A percentile compares a stretch with the other conserved stretches of the same genome.
phyloP scores from a whole-genome alignment of 2,113 vertebrate species.

The Elephas maximus region DNA sequence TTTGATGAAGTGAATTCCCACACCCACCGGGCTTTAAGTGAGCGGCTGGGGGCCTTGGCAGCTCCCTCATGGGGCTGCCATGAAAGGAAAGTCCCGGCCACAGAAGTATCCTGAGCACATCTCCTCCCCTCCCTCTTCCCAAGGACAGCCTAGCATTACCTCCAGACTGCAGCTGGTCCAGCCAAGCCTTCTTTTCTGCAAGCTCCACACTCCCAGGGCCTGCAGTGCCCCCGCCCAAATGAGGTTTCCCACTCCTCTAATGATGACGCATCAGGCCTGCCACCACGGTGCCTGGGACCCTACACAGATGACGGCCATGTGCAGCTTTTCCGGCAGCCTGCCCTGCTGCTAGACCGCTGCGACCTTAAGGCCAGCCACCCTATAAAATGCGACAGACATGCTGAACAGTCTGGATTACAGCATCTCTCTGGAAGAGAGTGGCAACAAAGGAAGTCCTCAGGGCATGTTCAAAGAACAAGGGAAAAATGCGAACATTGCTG shows the following conservation, averaged over 20 bases:
- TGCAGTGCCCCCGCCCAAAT: no score
- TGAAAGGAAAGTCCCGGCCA: background rate
- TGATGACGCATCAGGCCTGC: background rate
- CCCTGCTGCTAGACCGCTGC: fast-evolving
- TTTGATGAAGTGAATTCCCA: background rate
- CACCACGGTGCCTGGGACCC: background rate
- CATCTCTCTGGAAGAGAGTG: background rate
- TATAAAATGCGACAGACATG: background rate
- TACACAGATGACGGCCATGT: background rate
- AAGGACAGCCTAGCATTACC: background rate
- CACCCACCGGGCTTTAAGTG: fast-evolving
- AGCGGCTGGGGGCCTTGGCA: background rate
- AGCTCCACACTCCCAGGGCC: background rate
- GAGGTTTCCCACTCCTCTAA: background rate
- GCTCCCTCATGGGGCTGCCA: background rate
- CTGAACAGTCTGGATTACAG: background rate
- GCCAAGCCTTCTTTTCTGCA: background rate
- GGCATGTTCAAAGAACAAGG: background rate
- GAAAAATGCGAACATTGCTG: background rate
- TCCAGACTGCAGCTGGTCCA: background rate
- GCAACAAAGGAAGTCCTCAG: background rate
- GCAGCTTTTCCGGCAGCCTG: background rate
- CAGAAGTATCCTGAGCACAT: fast-evolving
- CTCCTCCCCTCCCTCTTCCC: background rate
- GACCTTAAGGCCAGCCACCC: background rate